These are phyloP conservation scores for Pseudomugil gertrudae DNA, from an alignment of 2,797 vertebrate genomes.

Conservation along the genomic window DNA sequence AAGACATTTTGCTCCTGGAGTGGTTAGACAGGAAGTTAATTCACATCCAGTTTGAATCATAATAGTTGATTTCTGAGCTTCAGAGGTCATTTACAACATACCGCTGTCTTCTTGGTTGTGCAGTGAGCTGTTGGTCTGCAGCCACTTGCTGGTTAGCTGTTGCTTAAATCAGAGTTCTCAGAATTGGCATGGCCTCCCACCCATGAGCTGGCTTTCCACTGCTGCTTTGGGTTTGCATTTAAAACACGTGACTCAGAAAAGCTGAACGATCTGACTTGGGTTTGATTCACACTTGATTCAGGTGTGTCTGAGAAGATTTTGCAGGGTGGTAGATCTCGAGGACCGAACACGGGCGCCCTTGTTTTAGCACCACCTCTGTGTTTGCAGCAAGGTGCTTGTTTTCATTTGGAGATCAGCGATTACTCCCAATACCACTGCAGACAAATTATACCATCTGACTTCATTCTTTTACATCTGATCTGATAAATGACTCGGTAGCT, in stretches of 20 bases:
- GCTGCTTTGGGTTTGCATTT: background rate
- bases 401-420: background rate
- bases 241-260: background rate
- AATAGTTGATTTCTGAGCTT: background rate
- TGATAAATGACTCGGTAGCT: too few species aligned
- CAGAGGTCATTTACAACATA: background rate
- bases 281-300: too few species aligned
- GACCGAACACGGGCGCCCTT: background rate
- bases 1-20: background rate
- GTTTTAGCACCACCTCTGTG: background rate
- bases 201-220: background rate
- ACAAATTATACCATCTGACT: background rate
- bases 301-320: too few species aligned
- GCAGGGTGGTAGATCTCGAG: too few species aligned
- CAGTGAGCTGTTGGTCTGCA: background rate
- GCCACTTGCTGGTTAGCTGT: background rate
- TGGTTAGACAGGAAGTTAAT: background rate
- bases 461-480: too few species aligned
- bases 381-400: background rate
- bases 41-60: background rate
- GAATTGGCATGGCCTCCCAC: background rate
- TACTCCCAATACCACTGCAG: background rate
- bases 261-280: background rate
- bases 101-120: background rate
- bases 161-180: background rate